Conservation (phyloP, 2,888 invertebrate species). For the Oxytorus armatus region DNA sequence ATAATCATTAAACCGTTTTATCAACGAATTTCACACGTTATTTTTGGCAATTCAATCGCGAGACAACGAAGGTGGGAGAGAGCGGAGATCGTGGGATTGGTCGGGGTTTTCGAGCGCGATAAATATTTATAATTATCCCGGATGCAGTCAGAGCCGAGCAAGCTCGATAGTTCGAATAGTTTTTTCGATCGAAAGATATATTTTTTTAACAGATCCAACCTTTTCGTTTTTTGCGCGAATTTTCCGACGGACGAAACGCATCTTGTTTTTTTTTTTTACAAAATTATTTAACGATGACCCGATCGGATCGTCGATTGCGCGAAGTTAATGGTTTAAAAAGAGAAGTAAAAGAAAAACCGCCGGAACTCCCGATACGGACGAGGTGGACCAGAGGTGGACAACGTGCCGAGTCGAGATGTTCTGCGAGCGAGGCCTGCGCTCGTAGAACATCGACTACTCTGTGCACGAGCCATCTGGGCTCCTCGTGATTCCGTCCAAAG, state of each 20-base stretch:
- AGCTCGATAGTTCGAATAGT: not conserved
- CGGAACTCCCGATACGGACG: conserved; percentile 35
- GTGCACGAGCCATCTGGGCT: conserved; percentile 66
- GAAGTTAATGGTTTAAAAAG: conserved; percentile 11
- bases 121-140: conserved; percentile 31
- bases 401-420: conserved; percentile 77
- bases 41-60: conserved; percentile 29
- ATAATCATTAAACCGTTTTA: conserved; percentile 29
- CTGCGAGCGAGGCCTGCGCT: conserved; percentile 83
- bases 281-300: conserved; percentile 18
- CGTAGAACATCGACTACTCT: conserved; percentile 78
- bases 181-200: not conserved
- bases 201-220: conserved; percentile 48
- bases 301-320: conserved; percentile 58
- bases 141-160: not conserved
- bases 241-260: not conserved
- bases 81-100: not conserved
- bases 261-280: conserved; percentile 16
- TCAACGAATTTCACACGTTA: not conserved
- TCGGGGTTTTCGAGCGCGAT: not conserved
- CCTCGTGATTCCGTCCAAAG: conserved; percentile 55
- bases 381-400: conserved; percentile 48
- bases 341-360: conserved; percentile 11
- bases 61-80: not conserved
- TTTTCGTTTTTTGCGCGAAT: conserved; percentile 35